These are phyloP conservation scores for Scrobipalpa costella DNA, from an alignment of 2,888 invertebrate species.

Conservation along the genomic window DNA sequence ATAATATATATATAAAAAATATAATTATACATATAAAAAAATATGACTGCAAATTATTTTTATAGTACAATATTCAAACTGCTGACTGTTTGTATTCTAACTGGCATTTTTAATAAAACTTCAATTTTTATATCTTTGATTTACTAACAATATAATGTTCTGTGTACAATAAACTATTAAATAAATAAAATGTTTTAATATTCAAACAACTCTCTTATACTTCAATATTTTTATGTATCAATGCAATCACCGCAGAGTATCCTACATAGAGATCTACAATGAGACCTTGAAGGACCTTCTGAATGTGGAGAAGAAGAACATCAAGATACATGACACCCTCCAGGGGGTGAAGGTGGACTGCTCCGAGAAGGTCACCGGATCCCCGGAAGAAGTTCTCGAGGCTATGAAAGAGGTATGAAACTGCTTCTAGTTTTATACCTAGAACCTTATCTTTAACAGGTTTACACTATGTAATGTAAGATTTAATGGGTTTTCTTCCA, in stretches of 20 bases:
- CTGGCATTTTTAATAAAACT: too few relatives aligned
- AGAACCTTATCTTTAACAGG: not conserved
- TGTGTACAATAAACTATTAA: too few relatives aligned
- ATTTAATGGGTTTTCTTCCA: too few relatives aligned
- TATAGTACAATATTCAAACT: too few relatives aligned
- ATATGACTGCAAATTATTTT: too few relatives aligned
- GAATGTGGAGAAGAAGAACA: constrained; percentile 77
- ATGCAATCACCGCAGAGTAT: constrained; percentile 79
- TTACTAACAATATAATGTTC: too few relatives aligned
- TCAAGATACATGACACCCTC: constrained; percentile 84
- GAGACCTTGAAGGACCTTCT: constrained; percentile 91
- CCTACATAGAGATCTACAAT: constrained; percentile 94
- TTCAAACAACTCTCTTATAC: too few relatives aligned
- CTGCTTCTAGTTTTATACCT: not conserved
- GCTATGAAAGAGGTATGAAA: constrained; percentile 74
- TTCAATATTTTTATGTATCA: not conserved
- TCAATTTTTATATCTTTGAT: too few relatives aligned
- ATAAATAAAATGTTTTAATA: too few relatives aligned
- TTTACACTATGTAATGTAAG: not conserved
- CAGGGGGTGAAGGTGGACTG: constrained; percentile 84
- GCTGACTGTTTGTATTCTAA: too few relatives aligned
- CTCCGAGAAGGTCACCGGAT: constrained; percentile 83
- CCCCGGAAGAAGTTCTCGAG: constrained; percentile 82
- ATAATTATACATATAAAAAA: too few relatives aligned
- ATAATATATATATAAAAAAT: too few relatives aligned